Percentiles rank a stretch among this genome's conserved stretches.
These are phyloP conservation scores for Arothron firmamentum DNA, from an alignment of 2,113 vertebrate genomes.

Conservation along the genomic window DNA sequence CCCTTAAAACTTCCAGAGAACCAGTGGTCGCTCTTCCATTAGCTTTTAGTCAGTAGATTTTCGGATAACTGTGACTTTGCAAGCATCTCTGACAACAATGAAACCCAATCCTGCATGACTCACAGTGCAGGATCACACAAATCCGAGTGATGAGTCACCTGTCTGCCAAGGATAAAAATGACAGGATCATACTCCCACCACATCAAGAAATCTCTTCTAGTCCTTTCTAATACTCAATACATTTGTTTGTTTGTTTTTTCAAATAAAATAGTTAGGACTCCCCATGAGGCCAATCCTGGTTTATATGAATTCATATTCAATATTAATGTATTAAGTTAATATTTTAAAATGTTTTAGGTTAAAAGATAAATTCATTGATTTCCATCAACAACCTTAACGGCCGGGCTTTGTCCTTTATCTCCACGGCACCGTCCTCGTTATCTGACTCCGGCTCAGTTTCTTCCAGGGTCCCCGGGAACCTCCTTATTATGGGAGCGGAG, in stretches of 20 bases:
- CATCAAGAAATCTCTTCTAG: too few species aligned
- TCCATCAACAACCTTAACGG: conserved; percentile 60
- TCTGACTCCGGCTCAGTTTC: conserved; percentile 23
- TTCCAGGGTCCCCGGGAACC: conserved; percentile 29
- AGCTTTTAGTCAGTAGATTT: not conserved
- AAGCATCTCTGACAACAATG: conserved; percentile 1
- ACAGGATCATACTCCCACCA: not conserved
- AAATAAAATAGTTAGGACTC: not conserved
- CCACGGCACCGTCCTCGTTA: conserved; percentile 31
- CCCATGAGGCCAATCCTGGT: not conserved
- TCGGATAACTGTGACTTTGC: not conserved
- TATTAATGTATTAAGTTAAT: not conserved
- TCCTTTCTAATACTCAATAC: too few species aligned
- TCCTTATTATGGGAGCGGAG: conserved; percentile 52
- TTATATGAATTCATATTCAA: not conserved
- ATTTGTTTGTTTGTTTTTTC: too few species aligned
- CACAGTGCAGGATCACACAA: conserved; percentile 14
- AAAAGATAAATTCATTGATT: not conserved
- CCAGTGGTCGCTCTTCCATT: not conserved
- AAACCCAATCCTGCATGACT: conserved; percentile 19
- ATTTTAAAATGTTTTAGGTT: too few species aligned
- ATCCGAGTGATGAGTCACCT: conserved; percentile 29
- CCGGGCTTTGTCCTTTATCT: conserved; percentile 61
- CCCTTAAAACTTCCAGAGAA: not conserved
- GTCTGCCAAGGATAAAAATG: not conserved